Conservation (phyloP, 1,140 invertebrate genomes). For the Paracyclopina nana region DNA sequence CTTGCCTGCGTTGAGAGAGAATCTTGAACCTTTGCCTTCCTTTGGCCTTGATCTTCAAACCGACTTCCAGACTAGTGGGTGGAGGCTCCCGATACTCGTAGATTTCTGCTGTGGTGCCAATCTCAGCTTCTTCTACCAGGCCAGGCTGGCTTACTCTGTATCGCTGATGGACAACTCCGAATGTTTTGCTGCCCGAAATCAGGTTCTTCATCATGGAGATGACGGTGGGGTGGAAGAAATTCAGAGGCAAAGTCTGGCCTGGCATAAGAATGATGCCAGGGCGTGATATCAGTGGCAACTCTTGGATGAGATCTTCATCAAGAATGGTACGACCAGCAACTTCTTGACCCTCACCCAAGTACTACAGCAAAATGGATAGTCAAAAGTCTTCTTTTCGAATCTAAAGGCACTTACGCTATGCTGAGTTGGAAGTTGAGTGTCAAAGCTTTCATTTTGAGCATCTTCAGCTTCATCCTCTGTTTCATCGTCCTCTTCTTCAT, state of each 20-base stretch:
- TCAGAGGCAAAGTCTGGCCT: constrained; percentile 47
- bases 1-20: constrained; percentile 28
- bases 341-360: neutral
- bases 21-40: constrained; percentile 44
- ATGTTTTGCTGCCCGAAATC: constrained; percentile 36
- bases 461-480: too few species aligned
- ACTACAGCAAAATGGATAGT: too few species aligned
- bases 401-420: neutral
- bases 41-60: constrained; percentile 36
- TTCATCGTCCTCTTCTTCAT: neutral
- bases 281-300: constrained; percentile 36
- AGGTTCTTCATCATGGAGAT: constrained; percentile 36
- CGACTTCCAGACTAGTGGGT: constrained; percentile 18
- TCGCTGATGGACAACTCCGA: constrained; percentile 37
- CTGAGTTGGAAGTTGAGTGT: neutral
- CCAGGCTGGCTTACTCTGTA: constrained; percentile 18
- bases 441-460: too few species aligned
- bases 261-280: constrained; percentile 42
- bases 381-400: too few species aligned
- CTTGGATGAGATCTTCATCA: neutral
- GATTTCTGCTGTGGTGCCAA: constrained; percentile 51
- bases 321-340: neutral
- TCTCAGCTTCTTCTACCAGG: constrained; percentile 15
- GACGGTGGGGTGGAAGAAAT: constrained; percentile 33
- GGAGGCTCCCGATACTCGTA: constrained; percentile 35